Base-by-base conservation (phyloP, 1,140 invertebrate species). In the Lucilia sericata region DNA sequence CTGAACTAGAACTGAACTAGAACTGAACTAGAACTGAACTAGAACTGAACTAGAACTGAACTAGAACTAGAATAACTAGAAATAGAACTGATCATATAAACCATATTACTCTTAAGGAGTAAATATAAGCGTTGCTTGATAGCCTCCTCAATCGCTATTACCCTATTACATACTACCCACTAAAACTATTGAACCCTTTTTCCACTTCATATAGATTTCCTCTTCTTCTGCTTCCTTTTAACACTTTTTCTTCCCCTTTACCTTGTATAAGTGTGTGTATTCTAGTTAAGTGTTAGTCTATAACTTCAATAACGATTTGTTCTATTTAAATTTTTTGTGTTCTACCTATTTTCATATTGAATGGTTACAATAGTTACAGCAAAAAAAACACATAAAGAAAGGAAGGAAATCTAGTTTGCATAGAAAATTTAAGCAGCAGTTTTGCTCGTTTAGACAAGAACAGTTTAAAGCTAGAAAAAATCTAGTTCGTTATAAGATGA, bases 401-500 rank as follows among this genome's bases (percentile, higher is more conserved):
- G 60, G 65, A 10, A 70, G 10, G 21, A 70, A 13, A 55, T n/a
- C 13, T 17, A 70, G 65, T 70, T 70, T 70, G 19, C 19, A 70
- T 70, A 70, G n/a, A 25, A 21, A 21, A 10, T 25, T 70, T 70
- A 21, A 10, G 2, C 65, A 70, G n/a, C 21, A 60, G 55, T 60
- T 60, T 60, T 42, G 0, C 55, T 42, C 42, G 55, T 7, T 60
- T 30, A 30, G 25, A 60, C 5, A 42, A 8, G 42, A 42, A 42
- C 10, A 30, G 42, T 42, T 8, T 10, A 42, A 42, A 42, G 42
- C 42, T 42, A 42, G 42, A 42, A 42, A 42, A 17, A 60, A 60
- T n/a, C 55, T 60, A 60, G 55, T 60, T 60, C 55, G 55, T 60
- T 60, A 60, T 60, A 60, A 60, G 55, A 60, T 60, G 55, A 60